These are phyloP conservation scores for Strigops habroptila DNA, from an alignment of 2,113 vertebrate genomes.

Conservation along the genomic window DNA sequence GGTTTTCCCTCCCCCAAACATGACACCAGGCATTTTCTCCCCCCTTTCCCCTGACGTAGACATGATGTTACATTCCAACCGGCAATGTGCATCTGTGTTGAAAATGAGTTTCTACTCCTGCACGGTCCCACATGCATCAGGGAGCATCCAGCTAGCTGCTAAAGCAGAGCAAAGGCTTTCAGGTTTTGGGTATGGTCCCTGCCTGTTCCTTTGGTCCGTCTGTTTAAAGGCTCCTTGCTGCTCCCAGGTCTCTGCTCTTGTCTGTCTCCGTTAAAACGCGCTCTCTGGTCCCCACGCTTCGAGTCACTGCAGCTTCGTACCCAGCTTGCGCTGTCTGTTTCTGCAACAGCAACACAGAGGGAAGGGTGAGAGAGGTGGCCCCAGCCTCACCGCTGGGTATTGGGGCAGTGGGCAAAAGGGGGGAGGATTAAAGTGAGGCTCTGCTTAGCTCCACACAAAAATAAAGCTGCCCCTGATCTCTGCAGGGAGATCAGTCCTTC, in stretches of 20 bases:
- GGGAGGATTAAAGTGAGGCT: not conserved
- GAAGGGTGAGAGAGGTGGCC: not conserved
- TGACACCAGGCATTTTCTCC: slow-evolving; percentile 48
- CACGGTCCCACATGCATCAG: slow-evolving; percentile 83
- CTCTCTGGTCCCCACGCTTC: slow-evolving; percentile 42
- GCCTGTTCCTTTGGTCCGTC: slow-evolving; percentile 79
- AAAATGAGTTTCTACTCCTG: slow-evolving; percentile 81
- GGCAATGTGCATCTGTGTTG: slow-evolving; percentile 48
- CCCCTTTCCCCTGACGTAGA: slow-evolving; percentile 47
- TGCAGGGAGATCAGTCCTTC: not conserved
- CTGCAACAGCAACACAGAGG: slow-evolving; percentile 60
- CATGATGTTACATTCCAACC: slow-evolving; percentile 49
- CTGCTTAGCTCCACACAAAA: not conserved
- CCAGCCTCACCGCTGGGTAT: accelerated
- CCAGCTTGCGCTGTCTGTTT: slow-evolving; percentile 98
- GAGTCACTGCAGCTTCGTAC: slow-evolving; percentile 94
- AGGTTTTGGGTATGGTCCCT: slow-evolving; percentile 75
- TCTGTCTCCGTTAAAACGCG: slow-evolving; percentile 70
- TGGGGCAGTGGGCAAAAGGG: accelerated
- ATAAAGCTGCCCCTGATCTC: accelerated
- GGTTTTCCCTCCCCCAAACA: slow-evolving; percentile 47
- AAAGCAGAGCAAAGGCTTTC: slow-evolving; percentile 77
- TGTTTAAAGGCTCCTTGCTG: slow-evolving; percentile 81
- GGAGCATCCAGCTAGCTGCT: slow-evolving; percentile 81
- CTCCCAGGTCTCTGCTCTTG: slow-evolving; percentile 76